A percentile compares a stretch with the other conserved stretches of the same genome.
phyloP scores from a whole-genome alignment of 2,888 invertebrate genomes.

The Caenorhabditis sp. region DNA sequence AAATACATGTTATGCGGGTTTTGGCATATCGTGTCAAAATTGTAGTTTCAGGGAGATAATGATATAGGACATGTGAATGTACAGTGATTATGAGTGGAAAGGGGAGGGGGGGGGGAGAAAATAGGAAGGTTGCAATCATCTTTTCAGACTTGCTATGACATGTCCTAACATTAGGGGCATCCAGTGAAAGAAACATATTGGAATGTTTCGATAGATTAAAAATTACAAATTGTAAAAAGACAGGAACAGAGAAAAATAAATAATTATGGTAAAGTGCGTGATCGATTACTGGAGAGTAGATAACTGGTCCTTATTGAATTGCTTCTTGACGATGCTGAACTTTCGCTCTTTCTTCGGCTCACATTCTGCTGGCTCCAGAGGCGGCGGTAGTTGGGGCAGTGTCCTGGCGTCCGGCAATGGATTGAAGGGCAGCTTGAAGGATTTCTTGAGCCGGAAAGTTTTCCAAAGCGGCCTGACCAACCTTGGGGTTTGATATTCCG shows the following conservation, averaged over 20 bases:
- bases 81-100: too few relatives aligned
- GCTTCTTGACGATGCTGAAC: slow-evolving; percentile 34
- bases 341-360: slow-evolving; percentile 4
- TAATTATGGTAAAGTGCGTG: too few relatives aligned
- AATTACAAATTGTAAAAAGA: background rate
- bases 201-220: too few relatives aligned
- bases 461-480: background rate
- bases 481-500: slow-evolving; percentile 35
- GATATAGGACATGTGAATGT: too few relatives aligned
- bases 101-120: background rate
- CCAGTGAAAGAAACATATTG: background rate
- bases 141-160: slow-evolving; percentile 28
- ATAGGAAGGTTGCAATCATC: slow-evolving; percentile 1
- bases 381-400: slow-evolving; percentile 31
- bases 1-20: too few relatives aligned
- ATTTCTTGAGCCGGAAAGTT: slow-evolving; percentile 47
- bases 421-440: slow-evolving; percentile 45
- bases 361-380: slow-evolving; percentile 33
- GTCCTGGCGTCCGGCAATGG: slow-evolving; percentile 30
- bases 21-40: too few relatives aligned
- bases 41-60: too few relatives aligned
- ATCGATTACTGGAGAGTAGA: background rate
- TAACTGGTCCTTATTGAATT: slow-evolving; percentile 12
- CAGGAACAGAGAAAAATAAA: background rate
- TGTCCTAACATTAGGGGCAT: background rate